These are phyloP conservation scores for Gracilinanus agilis DNA, from an alignment of 2,113 vertebrate species.

Conservation along the genomic window DNA sequence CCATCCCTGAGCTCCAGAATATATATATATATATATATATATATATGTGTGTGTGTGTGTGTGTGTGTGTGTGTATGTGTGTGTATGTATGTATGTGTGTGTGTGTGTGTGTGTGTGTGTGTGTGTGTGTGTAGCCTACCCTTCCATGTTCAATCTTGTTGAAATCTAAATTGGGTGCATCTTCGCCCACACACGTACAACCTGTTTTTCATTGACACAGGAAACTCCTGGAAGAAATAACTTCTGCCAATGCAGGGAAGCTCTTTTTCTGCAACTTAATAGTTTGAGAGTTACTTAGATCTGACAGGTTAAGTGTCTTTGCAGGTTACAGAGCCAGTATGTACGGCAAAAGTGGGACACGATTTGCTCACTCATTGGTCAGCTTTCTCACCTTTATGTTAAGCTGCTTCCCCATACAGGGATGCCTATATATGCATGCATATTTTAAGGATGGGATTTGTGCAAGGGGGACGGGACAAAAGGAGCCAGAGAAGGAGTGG, in stretches of 20 bases:
- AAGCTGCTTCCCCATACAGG: not conserved
- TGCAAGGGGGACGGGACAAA: no score
- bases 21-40: no score
- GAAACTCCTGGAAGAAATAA: not conserved
- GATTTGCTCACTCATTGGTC: not conserved
- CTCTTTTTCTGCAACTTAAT: not conserved
- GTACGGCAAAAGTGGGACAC: not conserved
- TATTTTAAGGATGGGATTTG: no score
- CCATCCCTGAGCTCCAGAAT: not conserved
- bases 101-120: no score
- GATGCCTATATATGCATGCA: not conserved
- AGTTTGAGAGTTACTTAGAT: not conserved
- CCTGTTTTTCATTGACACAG: not conserved
- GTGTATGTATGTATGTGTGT: slow-evolving; percentile 43
- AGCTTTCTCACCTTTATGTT: not conserved
- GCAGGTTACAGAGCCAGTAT: not conserved
- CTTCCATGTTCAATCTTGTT: not conserved
- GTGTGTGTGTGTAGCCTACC: no score
- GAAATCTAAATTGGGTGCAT: not conserved
- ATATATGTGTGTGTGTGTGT: no score
- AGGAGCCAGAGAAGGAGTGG: no score
- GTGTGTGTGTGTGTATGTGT: not conserved
- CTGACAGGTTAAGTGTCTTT: not conserved
- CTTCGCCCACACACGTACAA: not conserved
- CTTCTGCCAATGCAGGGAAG: not conserved